Evolutionary conservation across 2,797 vertebrate genomes (phyloP), one percentile per base, ranked within the genome.

Genomic region (Falco rusticolus): DNA sequence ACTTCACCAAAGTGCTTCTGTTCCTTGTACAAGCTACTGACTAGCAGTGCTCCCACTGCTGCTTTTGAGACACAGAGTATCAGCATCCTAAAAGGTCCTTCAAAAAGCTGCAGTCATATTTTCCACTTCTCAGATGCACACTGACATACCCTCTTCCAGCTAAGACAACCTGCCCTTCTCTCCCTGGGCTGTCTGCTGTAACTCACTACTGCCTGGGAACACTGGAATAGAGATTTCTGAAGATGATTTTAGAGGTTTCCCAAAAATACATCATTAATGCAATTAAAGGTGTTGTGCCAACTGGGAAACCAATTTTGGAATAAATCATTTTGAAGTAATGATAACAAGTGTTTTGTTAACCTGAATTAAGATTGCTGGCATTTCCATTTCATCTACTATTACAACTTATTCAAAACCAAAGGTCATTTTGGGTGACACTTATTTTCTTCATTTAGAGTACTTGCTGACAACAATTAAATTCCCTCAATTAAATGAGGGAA

Each of bases 361-460:
- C 15, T 47, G 21, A 74, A 78, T 31, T 77, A 43, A 76, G 26
- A 83, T 37, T 43, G 59, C 7, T 92, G 34, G 21, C 39, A 57
- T 70, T 92, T 75, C 18, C 11, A 31, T 61, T 78, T 61, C 16
- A 60, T 37, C 41, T 47, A 4, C 19, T 47, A 8, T 6, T 77
- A 57, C 3, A 80, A 70, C 3, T 50, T 66, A 34, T 11, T 76
- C 13, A 29, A 85, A 94, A 78, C 18, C 9, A 60, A 68, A 54
- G 16, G 13, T 45, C 24, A 19, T 31, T 83, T 66, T 13, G n/a
- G 13, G 50, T 54, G 50, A 61, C 0, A 1, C 5, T 61, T 0
- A 22, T 78, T 86, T 71, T 70, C 18, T 68, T 81, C 2, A 64
- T 45, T 82, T 83, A 68, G 54, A 81, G 18, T 45, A 60, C 20